Conservation (phyloP, 2,888 invertebrate genomes). For the Lymantria monacha region DNA sequence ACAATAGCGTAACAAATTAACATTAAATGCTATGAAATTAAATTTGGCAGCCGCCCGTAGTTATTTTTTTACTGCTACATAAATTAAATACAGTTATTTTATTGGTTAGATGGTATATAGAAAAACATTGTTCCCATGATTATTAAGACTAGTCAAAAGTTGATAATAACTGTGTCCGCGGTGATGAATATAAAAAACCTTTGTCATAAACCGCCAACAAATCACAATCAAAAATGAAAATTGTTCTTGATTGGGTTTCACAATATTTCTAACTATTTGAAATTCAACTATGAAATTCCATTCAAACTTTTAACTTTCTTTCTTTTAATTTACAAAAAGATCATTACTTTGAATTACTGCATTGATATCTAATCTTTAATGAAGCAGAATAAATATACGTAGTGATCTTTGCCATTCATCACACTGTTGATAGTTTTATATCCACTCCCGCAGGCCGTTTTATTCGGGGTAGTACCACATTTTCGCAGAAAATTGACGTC, state of each 20-base stretch:
- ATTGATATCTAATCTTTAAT: too few relatives aligned
- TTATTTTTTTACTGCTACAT: slow-evolving; percentile 28
- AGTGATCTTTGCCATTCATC: too few relatives aligned
- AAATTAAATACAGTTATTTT: slow-evolving; percentile 28
- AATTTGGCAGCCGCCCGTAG: slow-evolving; percentile 27
- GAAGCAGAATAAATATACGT: too few relatives aligned
- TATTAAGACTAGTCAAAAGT: slow-evolving; percentile 1
- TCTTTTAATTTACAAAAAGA: too few relatives aligned
- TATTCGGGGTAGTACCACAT: too few relatives aligned
- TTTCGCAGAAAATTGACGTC: too few relatives aligned
- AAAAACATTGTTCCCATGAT: slow-evolving; percentile 13
- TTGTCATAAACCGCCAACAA: background rate
- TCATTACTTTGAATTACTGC: too few relatives aligned
- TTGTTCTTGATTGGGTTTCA: background rate
- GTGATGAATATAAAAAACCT: background rate
- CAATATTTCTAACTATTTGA: background rate
- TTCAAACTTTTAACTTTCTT: too few relatives aligned
- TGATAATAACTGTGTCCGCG: background rate
- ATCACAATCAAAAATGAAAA: background rate
- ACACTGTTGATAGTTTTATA: too few relatives aligned
- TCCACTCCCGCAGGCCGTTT: too few relatives aligned
- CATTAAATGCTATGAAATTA: slow-evolving; percentile 40
- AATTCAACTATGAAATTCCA: background rate
- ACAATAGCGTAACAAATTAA: slow-evolving; percentile 31
- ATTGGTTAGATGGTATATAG: background rate